phyloP scores from a whole-genome alignment of 2,113 vertebrate genomes.

The Talpa occidentalis region DNA sequence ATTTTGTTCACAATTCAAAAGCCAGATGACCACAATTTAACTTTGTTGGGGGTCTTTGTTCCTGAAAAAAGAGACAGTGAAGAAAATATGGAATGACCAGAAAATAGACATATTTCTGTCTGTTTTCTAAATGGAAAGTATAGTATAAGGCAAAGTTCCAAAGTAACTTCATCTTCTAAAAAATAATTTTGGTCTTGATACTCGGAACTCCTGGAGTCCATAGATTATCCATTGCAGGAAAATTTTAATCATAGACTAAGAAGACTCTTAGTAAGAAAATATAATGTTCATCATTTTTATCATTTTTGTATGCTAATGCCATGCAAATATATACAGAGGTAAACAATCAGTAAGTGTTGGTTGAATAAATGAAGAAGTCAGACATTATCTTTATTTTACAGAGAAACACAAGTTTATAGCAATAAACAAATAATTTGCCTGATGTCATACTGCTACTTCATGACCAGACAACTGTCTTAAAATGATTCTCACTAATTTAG shows the following conservation, averaged over 20 bases:
- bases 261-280: background rate
- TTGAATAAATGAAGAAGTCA: background rate
- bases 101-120: constrained; percentile 12
- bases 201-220: background rate
- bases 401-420: background rate
- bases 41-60: background rate
- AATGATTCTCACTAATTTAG: background rate
- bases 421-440: background rate
- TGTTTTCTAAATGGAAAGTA: background rate
- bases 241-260: background rate
- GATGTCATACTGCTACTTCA: background rate
- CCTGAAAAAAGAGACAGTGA: background rate
- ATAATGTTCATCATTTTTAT: background rate
- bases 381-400: background rate
- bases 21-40: background rate
- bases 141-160: background rate
- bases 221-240: background rate
- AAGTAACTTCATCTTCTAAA: background rate
- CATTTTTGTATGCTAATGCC: background rate
- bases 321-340: background rate
- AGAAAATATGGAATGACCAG: background rate
- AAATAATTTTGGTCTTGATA: background rate
- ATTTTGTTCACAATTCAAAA: constrained; percentile 30
- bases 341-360: background rate
- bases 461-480: background rate